A percentile compares a stretch with the other conserved stretches of the same genome.
These are phyloP conservation scores for Gymnoscopelus microlampas DNA, from an alignment of 2,797 vertebrate species.

Conservation along the genomic window DNA sequence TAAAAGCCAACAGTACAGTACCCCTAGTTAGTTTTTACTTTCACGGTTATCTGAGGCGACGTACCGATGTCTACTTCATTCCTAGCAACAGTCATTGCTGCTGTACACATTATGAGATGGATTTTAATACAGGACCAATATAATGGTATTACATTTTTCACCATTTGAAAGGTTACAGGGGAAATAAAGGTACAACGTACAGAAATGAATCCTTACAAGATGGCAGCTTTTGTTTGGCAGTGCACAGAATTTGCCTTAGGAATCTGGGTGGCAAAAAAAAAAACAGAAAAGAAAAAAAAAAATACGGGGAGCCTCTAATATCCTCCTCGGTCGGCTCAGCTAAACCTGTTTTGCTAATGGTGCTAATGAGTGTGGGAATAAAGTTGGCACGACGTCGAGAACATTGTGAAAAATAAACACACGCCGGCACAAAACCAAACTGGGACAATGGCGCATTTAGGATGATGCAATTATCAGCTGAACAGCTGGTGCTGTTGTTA, in stretches of 20 bases:
- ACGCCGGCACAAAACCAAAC: slow-evolving; percentile 4
- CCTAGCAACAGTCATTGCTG: slow-evolving; percentile 19
- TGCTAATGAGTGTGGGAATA: slow-evolving; percentile 39
- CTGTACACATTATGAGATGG: slow-evolving; percentile 22
- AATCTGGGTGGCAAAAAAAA: background rate
- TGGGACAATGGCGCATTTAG: background rate
- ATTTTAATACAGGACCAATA: slow-evolving; percentile 27
- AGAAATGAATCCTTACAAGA: slow-evolving; percentile 4
- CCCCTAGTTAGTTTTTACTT: background rate
- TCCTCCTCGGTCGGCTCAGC: slow-evolving; percentile 24
- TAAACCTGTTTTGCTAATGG: slow-evolving; percentile 49
- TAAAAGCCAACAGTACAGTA: too few species aligned
- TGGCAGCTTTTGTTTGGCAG: slow-evolving; percentile 12
- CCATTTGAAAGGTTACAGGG: slow-evolving; percentile 21
- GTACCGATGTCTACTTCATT: slow-evolving; percentile 8
- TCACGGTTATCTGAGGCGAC: background rate
- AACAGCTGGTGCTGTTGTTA: slow-evolving; percentile 18
- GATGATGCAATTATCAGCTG: slow-evolving; percentile 11
- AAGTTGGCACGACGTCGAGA: slow-evolving; percentile 25
- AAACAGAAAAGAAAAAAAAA: background rate
- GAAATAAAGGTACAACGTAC: slow-evolving; percentile 2
- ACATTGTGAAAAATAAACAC: slow-evolving; percentile 18
- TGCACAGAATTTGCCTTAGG: slow-evolving; percentile 6
- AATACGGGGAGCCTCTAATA: slow-evolving; percentile 16
- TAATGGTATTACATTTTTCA: slow-evolving; percentile 36